phyloP scores from a whole-genome alignment of 1,140 invertebrate species.

The Micrasema minimum region DNA sequence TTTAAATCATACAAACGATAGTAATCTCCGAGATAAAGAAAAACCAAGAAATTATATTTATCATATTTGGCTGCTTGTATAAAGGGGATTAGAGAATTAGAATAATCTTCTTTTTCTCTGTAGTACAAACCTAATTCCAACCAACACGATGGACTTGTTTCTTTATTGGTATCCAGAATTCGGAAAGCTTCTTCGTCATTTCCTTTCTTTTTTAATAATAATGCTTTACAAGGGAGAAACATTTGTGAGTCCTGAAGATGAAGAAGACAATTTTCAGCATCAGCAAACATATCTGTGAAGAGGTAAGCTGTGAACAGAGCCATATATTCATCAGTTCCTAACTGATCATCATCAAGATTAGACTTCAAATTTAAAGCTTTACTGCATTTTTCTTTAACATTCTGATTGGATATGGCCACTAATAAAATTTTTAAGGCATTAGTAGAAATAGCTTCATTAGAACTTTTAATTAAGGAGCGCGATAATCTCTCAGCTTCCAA shows the following conservation, averaged over 20 bases:
- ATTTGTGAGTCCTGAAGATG: slow-evolving; percentile 57
- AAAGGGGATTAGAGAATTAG: slow-evolving; percentile 72
- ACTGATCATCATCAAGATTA: slow-evolving; percentile 11
- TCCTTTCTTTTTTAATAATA: slow-evolving; percentile 62
- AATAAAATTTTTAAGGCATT: slow-evolving; percentile 38
- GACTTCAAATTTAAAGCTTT: slow-evolving; percentile 38
- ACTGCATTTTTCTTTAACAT: slow-evolving; percentile 32
- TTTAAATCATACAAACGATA: slow-evolving; percentile 72
- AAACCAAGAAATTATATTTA: slow-evolving; percentile 76
- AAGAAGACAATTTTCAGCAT: slow-evolving; percentile 54
- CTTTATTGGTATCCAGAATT: slow-evolving; percentile 62
- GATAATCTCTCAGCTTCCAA: slow-evolving; percentile 68
- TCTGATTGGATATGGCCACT: slow-evolving; percentile 30
- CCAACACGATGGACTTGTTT: slow-evolving; percentile 66
- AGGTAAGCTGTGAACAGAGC: slow-evolving; percentile 54
- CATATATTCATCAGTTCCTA: slow-evolving; percentile 29
- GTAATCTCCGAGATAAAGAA: slow-evolving; percentile 81
- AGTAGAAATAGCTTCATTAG: slow-evolving; percentile 56
- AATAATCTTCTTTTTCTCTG: slow-evolving; percentile 71
- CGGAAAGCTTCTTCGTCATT: slow-evolving; percentile 68
- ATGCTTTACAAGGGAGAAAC: slow-evolving; percentile 58
- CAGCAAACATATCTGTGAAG: slow-evolving; percentile 54
- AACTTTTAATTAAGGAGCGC: slow-evolving; percentile 61
- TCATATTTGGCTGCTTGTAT: slow-evolving; percentile 81
- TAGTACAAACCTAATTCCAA: slow-evolving; percentile 75